These are phyloP conservation scores for Grus americana DNA, from an alignment of 2,113 vertebrate species.

Conservation along the genomic window DNA sequence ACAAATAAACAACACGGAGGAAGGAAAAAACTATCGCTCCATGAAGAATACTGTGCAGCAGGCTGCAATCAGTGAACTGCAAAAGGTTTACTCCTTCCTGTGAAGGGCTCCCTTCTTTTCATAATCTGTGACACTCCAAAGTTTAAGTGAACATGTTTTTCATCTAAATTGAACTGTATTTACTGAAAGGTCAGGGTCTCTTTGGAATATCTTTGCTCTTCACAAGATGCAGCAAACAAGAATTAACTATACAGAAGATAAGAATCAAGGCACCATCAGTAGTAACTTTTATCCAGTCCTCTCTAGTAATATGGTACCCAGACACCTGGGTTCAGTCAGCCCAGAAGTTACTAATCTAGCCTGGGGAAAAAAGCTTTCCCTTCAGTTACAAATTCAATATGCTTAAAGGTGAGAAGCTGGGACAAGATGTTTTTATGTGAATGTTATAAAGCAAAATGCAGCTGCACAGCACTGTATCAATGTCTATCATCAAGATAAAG, in stretches of 20 bases:
- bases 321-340: not conserved
- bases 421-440: not conserved
- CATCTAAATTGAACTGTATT: not conserved
- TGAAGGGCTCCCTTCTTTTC: not conserved
- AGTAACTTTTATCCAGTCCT: not conserved
- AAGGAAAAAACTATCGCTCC: not conserved
- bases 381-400: slow-evolving; percentile 12
- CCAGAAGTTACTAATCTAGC: not conserved
- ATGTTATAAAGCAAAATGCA: not conserved
- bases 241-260: not conserved
- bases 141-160: not conserved
- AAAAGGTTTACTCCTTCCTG: not conserved
- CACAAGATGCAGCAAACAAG: not conserved
- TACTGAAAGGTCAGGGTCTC: not conserved
- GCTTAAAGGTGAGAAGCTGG: not conserved
- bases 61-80: not conserved
- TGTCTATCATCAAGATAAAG: not conserved
- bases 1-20: not conserved
- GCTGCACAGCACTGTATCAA: not conserved
- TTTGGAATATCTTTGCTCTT: not conserved
- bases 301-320: not conserved
- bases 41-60: not conserved
- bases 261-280: not conserved
- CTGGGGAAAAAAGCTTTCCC: not conserved
- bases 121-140: not conserved